Base-by-base conservation (phyloP, 1,140 invertebrate species). In the Drosophila obscura region DNA sequence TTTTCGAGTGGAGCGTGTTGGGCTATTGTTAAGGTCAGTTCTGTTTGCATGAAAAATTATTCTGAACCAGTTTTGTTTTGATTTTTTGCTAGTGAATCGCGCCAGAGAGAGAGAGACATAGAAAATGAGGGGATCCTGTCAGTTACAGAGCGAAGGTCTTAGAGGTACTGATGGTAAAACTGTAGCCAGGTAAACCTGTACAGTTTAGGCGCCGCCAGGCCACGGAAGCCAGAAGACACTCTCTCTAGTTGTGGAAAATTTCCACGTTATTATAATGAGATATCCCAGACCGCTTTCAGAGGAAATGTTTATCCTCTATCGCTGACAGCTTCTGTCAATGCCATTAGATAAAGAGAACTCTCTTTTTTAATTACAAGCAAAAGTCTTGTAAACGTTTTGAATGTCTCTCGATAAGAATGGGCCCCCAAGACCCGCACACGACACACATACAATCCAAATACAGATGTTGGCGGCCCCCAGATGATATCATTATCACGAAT, bases 11-110 rank as follows among this genome's bases (percentile, higher is more conserved):
- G 11, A 39, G 35, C 11, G 35, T 50, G 2, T 56, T 52, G 53
- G 62, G 7, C 61, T 50, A 64, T 73, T 76, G 73, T 63, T 84
- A 83, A 83, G 80, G 80, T 83, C 80, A 83, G 80, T 83, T 80
- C 51, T 84, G 66, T 69, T 67, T 67, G 46, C 66, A 16, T 16
- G 46, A 59, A 59, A 68, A 73, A 64, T 48, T 52, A 59, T 62
- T 72, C 48, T 51, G 57, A 61, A 61, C 59, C 63, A 58, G 55
- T 56, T 77, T 64, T 8, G 39, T 41, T 58, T 57, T 52, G 11
- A 19, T 8, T 57, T 28, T 35, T 24, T 43, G 56, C 49, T 44
- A 50, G 4, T 9, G 48, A 26, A 26, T 31, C 49, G 5, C 4
- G 35, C 1, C 4, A 39, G 35, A 48, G 43, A 28, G 26, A 22